Base-by-base conservation (phyloP, 2,888 invertebrate genomes). In the Ophion slaviceki region DNA sequence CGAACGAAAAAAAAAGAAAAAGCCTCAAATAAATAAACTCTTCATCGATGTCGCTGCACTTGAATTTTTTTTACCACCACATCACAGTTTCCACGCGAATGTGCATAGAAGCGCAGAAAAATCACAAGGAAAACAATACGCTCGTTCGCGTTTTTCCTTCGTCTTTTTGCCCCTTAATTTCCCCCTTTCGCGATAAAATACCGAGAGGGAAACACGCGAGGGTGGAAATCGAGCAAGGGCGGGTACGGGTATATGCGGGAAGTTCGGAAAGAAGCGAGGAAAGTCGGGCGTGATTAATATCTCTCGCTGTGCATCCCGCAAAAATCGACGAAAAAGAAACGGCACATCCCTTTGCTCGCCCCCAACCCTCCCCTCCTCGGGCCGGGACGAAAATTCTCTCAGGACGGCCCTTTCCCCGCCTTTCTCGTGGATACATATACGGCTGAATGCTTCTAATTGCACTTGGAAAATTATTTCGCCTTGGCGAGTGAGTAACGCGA, bases 201-300 rank as follows among this genome's bases (percentile, higher is more conserved):
- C 32, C 71, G 45, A 61, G 45, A 81, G 70, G 40, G 32, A 68
- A 68, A 66, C 2, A 11, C 11, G 61, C 74, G 20, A 68, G 36
- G 36, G 57, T 67, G 20, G 28, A 66, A 76, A 28, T 66, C 32
- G 67, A 66, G 36, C 17, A 67, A 36, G 67, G 8, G 24, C 47
- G 5, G n/a, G 45, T 36, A 32, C n/a, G 61, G 32, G 32, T 66
- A 20, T 28, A 47, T n/a, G 6, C 7, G 47, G 86, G 47, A 24
- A 62, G 47, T 61, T 14, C 17, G 59, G 64, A 66, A 75, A 71
- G 32, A 82, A 72, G 82, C 79, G 85, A 85, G 81, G 70, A 84
- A 81, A 85, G 81, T 85, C 81, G 74, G 72, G 74, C 81, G 84
- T 85, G 84, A 85, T 85, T 85, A 85, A 85, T 81, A 81, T 81